These are phyloP conservation scores for Scelioninae gen. 1 DNA, from an alignment of 2,888 invertebrate species.

Conservation along the genomic window DNA sequence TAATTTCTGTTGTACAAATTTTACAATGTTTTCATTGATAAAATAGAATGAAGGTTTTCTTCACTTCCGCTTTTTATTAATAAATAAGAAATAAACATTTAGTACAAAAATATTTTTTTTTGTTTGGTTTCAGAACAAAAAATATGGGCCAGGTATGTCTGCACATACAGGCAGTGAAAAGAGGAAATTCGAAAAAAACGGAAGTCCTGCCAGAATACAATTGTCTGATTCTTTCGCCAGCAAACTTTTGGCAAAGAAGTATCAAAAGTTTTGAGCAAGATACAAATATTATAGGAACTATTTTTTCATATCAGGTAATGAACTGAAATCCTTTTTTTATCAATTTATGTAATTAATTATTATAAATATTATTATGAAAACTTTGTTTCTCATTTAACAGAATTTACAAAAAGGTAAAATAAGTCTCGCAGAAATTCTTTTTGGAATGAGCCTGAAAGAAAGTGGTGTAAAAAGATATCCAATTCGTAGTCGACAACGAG, in stretches of 20 bases:
- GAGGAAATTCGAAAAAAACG: constrained; percentile 86
- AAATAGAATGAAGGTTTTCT: too few species aligned
- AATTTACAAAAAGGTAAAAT: constrained; percentile 93
- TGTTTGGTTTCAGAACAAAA: constrained; percentile 87
- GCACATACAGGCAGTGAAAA: constrained; percentile 92
- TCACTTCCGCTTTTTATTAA: too few species aligned
- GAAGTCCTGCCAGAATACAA: constrained; percentile 94
- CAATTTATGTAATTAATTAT: background rate
- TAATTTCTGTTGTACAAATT: too few species aligned
- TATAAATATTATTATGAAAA: background rate
- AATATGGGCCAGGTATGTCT: constrained; percentile 93
- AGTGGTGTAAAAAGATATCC: constrained; percentile 96
- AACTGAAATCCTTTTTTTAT: background rate
- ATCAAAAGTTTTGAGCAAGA: constrained; percentile 91
- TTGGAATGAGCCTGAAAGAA: constrained; percentile 95
- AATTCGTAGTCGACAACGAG: constrained; percentile 91
- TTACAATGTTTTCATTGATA: too few species aligned
- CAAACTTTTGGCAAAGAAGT: constrained; percentile 96
- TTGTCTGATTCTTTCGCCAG: constrained; percentile 96
- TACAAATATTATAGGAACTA: constrained; percentile 91
- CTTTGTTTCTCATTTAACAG: constrained; percentile 82
- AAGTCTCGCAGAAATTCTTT: constrained; percentile 94
- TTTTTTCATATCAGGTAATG: constrained; percentile 92
- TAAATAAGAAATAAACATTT: too few species aligned
- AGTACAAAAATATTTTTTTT: too few species aligned